These are phyloP conservation scores for Gymnothorax javanicus DNA, from an alignment of 2,797 vertebrate genomes.

Conservation along the genomic window DNA sequence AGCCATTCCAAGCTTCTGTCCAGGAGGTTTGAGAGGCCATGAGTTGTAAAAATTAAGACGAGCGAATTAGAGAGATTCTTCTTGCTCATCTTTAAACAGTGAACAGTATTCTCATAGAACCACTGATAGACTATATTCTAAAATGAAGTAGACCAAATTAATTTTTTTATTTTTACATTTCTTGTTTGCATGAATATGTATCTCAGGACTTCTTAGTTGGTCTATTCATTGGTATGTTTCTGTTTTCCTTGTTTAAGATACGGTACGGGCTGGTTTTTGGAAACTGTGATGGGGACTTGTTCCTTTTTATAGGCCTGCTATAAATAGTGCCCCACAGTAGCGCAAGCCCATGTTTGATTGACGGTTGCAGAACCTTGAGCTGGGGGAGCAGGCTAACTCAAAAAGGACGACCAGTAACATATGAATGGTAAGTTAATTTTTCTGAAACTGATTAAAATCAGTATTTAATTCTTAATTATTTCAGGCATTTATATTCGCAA, in stretches of 20 bases:
- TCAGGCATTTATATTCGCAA: neutral
- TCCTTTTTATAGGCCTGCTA: conserved; percentile 78
- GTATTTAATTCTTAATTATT: neutral
- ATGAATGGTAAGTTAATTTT: conserved; percentile 62
- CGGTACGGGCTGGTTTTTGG: conserved; percentile 61
- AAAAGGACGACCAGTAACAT: conserved; percentile 60
- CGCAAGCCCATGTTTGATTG: conserved; percentile 79
- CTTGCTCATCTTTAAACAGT: neutral
- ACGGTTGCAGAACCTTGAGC: conserved; percentile 70
- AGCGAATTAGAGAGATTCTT: neutral
- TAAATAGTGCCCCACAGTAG: conserved; percentile 72
- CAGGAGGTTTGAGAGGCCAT: neutral
- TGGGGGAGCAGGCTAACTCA: conserved; percentile 62
- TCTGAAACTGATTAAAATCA: conserved; percentile 16
- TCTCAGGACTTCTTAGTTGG: neutral
- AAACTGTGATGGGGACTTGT: conserved; percentile 71
- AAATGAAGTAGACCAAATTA: no score
- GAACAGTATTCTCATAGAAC: neutral
- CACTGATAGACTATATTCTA: no score
- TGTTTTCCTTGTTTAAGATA: conserved; percentile 41
- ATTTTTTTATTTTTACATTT: neutral
- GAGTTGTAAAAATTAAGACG: neutral
- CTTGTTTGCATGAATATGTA: neutral
- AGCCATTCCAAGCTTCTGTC: neutral
- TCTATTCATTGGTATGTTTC: conserved; percentile 6